These are phyloP conservation scores for Vanessa cardui DNA, from an alignment of 2,888 invertebrate species.

Conservation along the genomic window DNA sequence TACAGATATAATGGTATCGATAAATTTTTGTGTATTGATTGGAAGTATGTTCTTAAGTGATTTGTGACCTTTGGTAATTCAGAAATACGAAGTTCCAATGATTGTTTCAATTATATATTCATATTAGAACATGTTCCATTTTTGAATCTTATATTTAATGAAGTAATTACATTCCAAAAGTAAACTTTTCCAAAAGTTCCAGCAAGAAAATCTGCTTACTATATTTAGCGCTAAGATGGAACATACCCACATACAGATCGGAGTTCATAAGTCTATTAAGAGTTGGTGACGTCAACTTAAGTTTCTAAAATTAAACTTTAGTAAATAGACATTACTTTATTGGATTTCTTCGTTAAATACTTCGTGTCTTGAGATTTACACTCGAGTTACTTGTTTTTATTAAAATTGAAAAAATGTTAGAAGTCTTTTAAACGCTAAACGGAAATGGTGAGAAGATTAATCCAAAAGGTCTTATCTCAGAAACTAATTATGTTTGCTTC, in stretches of 20 bases:
- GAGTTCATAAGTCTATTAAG: conserved; percentile 1
- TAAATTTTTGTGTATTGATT: not conserved
- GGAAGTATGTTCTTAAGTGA: too few relatives aligned
- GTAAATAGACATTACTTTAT: too few relatives aligned
- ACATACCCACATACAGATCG: not conserved
- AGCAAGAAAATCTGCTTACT: not conserved
- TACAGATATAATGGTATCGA: not conserved
- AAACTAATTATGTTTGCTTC: conserved; percentile 7
- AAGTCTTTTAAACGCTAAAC: not conserved
- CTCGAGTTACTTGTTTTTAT: too few relatives aligned
- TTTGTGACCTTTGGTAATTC: too few relatives aligned
- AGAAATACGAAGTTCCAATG: too few relatives aligned
- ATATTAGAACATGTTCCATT: too few relatives aligned
- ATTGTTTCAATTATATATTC: too few relatives aligned
- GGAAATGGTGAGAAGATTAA: not conserved
- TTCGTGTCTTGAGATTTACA: too few relatives aligned
- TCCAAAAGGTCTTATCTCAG: not conserved
- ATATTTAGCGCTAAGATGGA: not conserved
- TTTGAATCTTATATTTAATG: too few relatives aligned
- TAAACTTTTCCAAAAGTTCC: not conserved
- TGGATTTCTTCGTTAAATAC: too few relatives aligned
- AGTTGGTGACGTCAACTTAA: conserved; percentile 1
- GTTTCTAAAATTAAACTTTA: too few relatives aligned
- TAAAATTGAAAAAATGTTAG: not conserved
- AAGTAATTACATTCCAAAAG: not conserved